Conservation (phyloP, 2,888 invertebrate genomes). For the Priocnemis perturbator region DNA sequence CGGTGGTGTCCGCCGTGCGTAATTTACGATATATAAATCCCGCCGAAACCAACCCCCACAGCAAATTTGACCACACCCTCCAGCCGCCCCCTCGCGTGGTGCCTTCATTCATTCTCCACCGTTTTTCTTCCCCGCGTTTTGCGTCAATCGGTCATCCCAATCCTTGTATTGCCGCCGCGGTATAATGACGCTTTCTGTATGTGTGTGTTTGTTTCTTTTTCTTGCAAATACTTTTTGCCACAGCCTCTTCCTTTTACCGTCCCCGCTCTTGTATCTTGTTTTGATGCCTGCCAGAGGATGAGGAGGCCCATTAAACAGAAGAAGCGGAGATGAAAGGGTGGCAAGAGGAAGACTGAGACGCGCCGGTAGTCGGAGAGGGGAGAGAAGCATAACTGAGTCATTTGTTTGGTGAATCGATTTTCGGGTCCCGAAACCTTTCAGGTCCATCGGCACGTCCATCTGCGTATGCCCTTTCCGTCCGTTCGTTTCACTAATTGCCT, state of each 20-base stretch:
- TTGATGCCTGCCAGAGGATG: conserved; percentile 24
- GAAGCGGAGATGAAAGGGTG: conserved; percentile 26
- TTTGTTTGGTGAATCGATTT: conserved; percentile 67
- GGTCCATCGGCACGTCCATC: conserved; percentile 25
- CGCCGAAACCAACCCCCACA: conserved; percentile 63
- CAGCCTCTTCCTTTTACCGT: conserved; percentile 39
- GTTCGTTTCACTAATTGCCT: conserved; percentile 46
- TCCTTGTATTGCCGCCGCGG: conserved; percentile 15
- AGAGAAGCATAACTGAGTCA: conserved; percentile 60
- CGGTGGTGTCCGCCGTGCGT: conserved; percentile 38
- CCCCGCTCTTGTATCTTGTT: conserved; percentile 31
- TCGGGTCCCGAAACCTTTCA: conserved; percentile 32
- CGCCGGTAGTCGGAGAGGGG: conserved; percentile 33
- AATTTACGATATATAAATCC: conserved; percentile 71
- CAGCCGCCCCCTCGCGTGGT: conserved; percentile 60
- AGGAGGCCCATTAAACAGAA: conserved; percentile 60
- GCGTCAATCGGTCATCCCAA: background rate
- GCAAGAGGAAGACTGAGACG: conserved; percentile 37
- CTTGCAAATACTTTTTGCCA: conserved; percentile 27
- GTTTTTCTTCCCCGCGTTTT: conserved; percentile 17
- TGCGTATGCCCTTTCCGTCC: conserved; percentile 23
- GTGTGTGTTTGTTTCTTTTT: conserved; percentile 37
- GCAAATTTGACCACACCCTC: conserved; percentile 72
- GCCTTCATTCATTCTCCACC: conserved; percentile 28
- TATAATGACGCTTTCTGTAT: conserved; percentile 40